Evolutionary conservation across 1,140 invertebrate genomes (phyloP).

Genomic region (Idris sp.): DNA sequence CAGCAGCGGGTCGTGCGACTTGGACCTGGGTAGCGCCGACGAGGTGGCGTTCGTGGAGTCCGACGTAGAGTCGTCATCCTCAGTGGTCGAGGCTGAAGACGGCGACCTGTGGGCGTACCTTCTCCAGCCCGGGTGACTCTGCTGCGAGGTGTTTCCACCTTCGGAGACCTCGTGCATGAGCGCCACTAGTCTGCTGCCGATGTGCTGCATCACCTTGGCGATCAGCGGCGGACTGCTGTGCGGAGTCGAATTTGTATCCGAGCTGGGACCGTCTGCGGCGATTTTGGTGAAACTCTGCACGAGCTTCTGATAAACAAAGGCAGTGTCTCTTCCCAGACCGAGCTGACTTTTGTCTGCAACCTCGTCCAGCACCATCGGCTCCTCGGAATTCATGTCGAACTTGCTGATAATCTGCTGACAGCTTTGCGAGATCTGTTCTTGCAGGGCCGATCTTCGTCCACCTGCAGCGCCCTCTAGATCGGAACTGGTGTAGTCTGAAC

Average conservation of each 20-base stretch:
- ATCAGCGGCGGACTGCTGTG: slow-evolving; percentile 91
- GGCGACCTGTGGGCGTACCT: slow-evolving; percentile 79
- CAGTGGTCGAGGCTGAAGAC: slow-evolving; percentile 85
- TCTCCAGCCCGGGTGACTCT: slow-evolving; percentile 72
- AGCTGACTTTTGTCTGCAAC: slow-evolving; percentile 69
- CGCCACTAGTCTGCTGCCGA: slow-evolving; percentile 91
- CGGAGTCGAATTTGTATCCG: slow-evolving; percentile 77
- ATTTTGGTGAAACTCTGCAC: slow-evolving; percentile 89
- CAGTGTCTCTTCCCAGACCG: slow-evolving; percentile 84
- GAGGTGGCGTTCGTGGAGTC: slow-evolving; percentile 77
- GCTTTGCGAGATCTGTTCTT: slow-evolving; percentile 91
- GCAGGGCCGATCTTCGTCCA: slow-evolving; percentile 84
- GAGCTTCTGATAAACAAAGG: slow-evolving; percentile 89
- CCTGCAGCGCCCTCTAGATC: slow-evolving; percentile 86
- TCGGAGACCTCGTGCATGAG: slow-evolving; percentile 95
- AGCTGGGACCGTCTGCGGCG: slow-evolving; percentile 77
- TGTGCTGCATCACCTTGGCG: slow-evolving; percentile 94
- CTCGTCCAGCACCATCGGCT: slow-evolving; percentile 78
- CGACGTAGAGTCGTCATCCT: slow-evolving; percentile 86
- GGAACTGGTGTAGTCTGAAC: slow-evolving; percentile 92
- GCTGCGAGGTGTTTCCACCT: slow-evolving; percentile 79
- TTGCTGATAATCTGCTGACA: slow-evolving; percentile 93
- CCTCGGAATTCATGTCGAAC: slow-evolving; percentile 83
- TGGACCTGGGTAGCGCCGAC: slow-evolving; percentile 81
- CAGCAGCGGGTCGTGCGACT: slow-evolving; percentile 87